Base-by-base conservation (phyloP, 2,888 invertebrate genomes). In the Drosophila acutilabella region DNA sequence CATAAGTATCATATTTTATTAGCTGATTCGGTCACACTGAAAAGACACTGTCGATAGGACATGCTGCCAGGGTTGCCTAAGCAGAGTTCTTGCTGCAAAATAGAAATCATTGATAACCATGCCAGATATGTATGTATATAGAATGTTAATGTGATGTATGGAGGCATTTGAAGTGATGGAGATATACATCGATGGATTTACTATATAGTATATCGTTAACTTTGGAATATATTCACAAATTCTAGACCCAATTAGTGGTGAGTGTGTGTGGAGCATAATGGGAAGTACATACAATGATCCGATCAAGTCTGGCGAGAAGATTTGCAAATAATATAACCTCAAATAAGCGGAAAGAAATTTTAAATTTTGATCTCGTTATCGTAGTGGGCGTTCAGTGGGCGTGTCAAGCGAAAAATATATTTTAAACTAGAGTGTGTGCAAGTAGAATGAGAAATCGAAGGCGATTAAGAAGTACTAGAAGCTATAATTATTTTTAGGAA, bases 51-150 rank as follows among this genome's bases (percentile, higher is more conserved):
- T 47, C 45, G 47, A 40, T 47, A 36, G 36, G 36, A 69, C 81
- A 79, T 83, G 78, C 81, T 65, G 64, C 57, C 61, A 47, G 16
- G 26, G 20, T 58, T 50, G 30, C 56, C 69, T 38, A 58, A 18
- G 20, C 52, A 50, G 20, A 66, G 52, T 66, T 57, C 2, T 61
- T 70, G 81, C 81, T 80, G 81, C 38, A 73, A 60, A 83, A 50
- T 4, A 36, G 36, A 13, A 36, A 53, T 8, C 2, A 38, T 57
- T 62, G 20, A 23, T 36, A 52, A 51, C 61, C 77, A 69, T 69
- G 78, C 70, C 59, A 60, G 33, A 13, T 36, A 36, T n/a, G n/a
- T 33, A 20, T 20, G n/a, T 26, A 50, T 45, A 47, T 36, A 33
- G 33, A 11, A 33, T 33, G 7, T 50, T n/a, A n/a, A 36, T 50